Conservation (phyloP, 2,113 vertebrate species). For the Saguinus imperator region DNA sequence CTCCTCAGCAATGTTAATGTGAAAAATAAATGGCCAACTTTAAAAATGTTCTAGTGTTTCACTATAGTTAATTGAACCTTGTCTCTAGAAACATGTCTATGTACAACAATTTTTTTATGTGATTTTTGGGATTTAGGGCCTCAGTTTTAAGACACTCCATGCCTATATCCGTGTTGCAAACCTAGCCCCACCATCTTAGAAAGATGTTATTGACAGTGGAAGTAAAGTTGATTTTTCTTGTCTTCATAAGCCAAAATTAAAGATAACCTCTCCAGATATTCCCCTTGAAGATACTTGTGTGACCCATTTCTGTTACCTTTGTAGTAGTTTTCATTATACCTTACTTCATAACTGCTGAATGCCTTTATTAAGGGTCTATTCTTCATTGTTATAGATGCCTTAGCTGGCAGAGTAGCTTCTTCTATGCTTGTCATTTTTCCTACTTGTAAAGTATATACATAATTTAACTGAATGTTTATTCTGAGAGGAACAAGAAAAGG, state of each 20-base stretch:
- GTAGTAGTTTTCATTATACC: not conserved
- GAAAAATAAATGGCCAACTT: not conserved
- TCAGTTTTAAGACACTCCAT: not conserved
- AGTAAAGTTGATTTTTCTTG: not conserved
- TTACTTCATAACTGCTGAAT: not conserved
- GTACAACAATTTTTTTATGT: not conserved
- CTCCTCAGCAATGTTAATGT: not conserved
- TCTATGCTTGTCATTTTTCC: not conserved
- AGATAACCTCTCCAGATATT: not conserved
- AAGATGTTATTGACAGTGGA: not conserved
- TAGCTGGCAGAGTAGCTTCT: not conserved
- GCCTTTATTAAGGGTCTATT: not conserved
- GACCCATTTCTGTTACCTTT: not conserved
- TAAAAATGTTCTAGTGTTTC: not conserved
- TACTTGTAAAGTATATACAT: not conserved
- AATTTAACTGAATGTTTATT: not conserved
- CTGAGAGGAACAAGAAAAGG: not conserved
- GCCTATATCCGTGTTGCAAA: not conserved
- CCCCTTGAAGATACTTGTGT: not conserved
- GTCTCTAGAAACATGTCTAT: not conserved
- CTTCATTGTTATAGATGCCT: not conserved
- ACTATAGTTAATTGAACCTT: not conserved
- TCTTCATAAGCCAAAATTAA: not conserved
- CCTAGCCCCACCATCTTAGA: not conserved
- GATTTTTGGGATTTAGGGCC: not conserved